Conservation (phyloP, 2,888 invertebrate species). For the Lithophane leautieri region DNA sequence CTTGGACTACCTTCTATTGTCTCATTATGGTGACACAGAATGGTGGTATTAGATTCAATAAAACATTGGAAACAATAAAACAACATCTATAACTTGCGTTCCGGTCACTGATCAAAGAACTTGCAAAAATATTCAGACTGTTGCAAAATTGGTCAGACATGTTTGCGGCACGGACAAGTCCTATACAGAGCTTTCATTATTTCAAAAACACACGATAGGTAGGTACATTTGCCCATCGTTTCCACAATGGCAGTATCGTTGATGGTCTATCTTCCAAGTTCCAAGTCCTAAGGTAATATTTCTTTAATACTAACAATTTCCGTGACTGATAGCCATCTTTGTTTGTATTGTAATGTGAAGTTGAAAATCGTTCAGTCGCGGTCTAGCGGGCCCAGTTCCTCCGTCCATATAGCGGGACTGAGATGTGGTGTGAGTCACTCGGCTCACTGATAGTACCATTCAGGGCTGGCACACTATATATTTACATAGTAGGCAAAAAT, state of each 20-base stretch:
- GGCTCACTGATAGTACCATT: conserved; percentile 33
- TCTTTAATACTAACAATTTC: conserved; percentile 34
- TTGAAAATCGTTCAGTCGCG: conserved; percentile 69
- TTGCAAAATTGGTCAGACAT: background rate
- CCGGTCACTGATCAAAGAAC: background rate
- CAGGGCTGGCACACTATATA: conserved; percentile 53
- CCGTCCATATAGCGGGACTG: conserved; percentile 69
- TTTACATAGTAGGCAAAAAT: background rate
- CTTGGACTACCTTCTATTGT: background rate
- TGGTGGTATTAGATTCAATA: background rate
- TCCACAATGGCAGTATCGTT: background rate
- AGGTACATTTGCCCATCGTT: background rate
- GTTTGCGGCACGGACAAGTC: too few relatives aligned
- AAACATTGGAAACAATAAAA: background rate
- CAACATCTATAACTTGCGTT: background rate
- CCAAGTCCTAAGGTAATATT: conserved; percentile 22
- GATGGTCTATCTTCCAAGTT: background rate
- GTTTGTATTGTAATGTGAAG: conserved; percentile 62
- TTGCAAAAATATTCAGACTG: background rate
- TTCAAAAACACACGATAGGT: background rate
- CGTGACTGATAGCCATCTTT: conserved; percentile 49
- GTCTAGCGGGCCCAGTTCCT: conserved; percentile 62
- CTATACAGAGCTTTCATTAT: background rate
- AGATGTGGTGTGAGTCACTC: conserved; percentile 65
- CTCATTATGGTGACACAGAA: background rate